Evolutionary conservation across 2,113 vertebrate species (phyloP).

Genomic region (Dicentrarchus labrax): DNA sequence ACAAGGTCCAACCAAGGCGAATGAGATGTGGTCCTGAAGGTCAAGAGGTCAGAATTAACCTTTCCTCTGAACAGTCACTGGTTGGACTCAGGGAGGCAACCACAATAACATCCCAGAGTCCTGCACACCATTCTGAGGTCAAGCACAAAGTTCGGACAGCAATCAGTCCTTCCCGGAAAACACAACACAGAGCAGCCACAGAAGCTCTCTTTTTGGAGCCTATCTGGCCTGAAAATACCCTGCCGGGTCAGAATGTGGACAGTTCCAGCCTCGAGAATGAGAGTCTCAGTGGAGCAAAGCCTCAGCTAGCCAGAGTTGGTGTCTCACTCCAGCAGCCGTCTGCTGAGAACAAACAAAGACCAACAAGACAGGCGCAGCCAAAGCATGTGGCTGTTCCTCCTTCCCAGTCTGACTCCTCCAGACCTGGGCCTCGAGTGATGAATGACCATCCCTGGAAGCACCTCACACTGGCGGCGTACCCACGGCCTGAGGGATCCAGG

Average conservation of each 20-base stretch:
- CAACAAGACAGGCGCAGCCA: slow-evolving; percentile 33
- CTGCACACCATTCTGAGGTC: slow-evolving; percentile 50
- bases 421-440: slow-evolving; percentile 81
- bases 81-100: slow-evolving; percentile 35
- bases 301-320: slow-evolving; percentile 46
- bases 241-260: slow-evolving; percentile 42
- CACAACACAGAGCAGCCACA: slow-evolving; percentile 56
- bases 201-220: slow-evolving; percentile 52
- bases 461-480: slow-evolving; percentile 91
- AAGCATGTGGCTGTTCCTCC: slow-evolving; percentile 47
- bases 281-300: slow-evolving; percentile 50
- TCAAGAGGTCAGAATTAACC: slow-evolving; percentile 45
- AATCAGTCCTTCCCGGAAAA: slow-evolving; percentile 58
- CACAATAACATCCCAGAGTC: slow-evolving; percentile 33
- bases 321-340: slow-evolving; percentile 70
- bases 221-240: slow-evolving; percentile 45
- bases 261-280: slow-evolving; percentile 44
- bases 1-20: slow-evolving; percentile 35
- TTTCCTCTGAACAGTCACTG: slow-evolving; percentile 55
- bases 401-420: slow-evolving; percentile 64
- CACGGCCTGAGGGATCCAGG: slow-evolving; percentile 91
- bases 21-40: slow-evolving; percentile 40
- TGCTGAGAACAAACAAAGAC: slow-evolving; percentile 60
- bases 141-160: slow-evolving; percentile 58
- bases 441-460: slow-evolving; percentile 91